These are phyloP conservation scores for Drosophila pallidifrons DNA, from an alignment of 1,140 invertebrate genomes.

Conservation along the genomic window DNA sequence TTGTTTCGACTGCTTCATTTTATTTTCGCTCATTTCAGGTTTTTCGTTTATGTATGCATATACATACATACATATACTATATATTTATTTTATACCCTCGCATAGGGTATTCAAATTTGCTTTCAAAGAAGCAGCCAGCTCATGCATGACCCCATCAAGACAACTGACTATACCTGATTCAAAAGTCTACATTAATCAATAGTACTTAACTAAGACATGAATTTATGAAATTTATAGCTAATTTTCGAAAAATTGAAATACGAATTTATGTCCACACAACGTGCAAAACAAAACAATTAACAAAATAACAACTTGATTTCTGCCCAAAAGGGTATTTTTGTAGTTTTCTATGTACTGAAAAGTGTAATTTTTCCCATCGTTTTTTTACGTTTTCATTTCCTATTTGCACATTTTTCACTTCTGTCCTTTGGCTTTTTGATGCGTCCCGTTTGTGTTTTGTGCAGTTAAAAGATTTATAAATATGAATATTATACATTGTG, in stretches of 20 bases:
- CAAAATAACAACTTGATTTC: not conserved
- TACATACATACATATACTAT: constrained; percentile 29
- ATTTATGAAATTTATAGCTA: no score
- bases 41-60: no score
- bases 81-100: constrained; percentile 33
- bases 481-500: constrained; percentile 83
- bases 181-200: no score
- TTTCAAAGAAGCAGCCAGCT: no score
- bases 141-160: no score
- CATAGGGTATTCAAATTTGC: no score
- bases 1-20: constrained; percentile 9
- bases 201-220: no score
- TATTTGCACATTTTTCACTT: constrained; percentile 78
- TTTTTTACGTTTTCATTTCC: constrained; percentile 74
- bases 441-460: constrained; percentile 74
- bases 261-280: no score
- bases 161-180: no score
- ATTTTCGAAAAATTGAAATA: no score
- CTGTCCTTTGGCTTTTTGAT: constrained; percentile 75
- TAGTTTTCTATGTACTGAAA: not conserved
- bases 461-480: constrained; percentile 83
- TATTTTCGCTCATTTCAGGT: constrained; percentile 1
- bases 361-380: constrained; percentile 23
- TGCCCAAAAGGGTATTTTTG: not conserved
- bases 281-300: no score